These are phyloP conservation scores for Cassiopea xamachana DNA, from an alignment of 30 jellyfish, hydroid and myxozoan species.

Conservation along the genomic window DNA sequence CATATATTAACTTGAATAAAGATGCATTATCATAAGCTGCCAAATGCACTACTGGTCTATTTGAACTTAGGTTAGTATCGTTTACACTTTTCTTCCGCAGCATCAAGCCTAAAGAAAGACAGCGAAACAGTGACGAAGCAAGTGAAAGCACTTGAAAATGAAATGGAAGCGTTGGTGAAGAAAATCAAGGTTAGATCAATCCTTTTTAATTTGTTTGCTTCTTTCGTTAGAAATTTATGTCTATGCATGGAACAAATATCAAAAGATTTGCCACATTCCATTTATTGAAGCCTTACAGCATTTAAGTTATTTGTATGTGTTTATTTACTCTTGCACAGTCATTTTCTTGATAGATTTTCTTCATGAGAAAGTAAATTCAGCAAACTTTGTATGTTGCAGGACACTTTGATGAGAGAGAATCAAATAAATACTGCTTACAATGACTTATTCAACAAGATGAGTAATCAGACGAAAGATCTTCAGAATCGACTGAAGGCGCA, in stretches of 20 bases:
- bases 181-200: constrained; percentile 70
- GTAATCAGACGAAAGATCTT: constrained; percentile 70
- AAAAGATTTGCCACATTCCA: too few species aligned
- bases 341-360: neutral
- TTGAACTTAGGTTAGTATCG: neutral
- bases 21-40: too few species aligned
- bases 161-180: constrained; percentile 63
- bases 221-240: neutral
- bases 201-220: neutral
- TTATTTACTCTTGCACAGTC: too few species aligned
- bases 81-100: constrained; percentile 21
- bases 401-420: constrained; percentile 66
- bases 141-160: constrained; percentile 59
- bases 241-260: too few species aligned
- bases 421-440: constrained; percentile 72
- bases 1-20: too few species aligned
- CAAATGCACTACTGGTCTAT: neutral
- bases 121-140: constrained; percentile 70
- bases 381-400: constrained; percentile 40
- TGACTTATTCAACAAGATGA: constrained; percentile 72
- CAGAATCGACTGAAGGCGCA: constrained; percentile 80
- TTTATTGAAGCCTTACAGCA: too few species aligned
- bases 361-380: neutral
- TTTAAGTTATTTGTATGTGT: too few species aligned
- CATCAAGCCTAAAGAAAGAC: constrained; percentile 86